These are phyloP conservation scores for Pteropus rufus DNA, from an alignment of 2,797 vertebrate species.

Conservation along the genomic window DNA sequence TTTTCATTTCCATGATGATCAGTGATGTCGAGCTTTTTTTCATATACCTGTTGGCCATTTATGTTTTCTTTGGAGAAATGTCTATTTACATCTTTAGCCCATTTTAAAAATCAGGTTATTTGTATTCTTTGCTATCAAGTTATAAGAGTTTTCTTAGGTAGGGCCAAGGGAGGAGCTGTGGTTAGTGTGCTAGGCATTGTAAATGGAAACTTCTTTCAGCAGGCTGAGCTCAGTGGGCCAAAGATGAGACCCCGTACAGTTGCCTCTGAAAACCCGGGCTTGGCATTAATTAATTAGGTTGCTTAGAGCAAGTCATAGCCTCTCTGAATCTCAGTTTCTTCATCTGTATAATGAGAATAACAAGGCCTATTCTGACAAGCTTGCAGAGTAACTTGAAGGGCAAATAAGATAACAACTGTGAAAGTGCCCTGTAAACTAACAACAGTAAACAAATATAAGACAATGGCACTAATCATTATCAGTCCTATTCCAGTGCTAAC, in stretches of 20 bases:
- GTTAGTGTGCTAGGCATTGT: neutral
- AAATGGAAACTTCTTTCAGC: neutral
- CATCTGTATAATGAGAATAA: neutral
- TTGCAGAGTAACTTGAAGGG: neutral
- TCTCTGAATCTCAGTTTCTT: neutral
- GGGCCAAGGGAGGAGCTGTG: neutral
- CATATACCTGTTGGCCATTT: neutral
- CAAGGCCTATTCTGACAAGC: neutral
- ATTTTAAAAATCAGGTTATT: neutral
- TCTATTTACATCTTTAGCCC: neutral
- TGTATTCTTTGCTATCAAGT: neutral
- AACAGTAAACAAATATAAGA: neutral
- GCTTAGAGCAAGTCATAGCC: neutral
- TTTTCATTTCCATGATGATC: neutral
- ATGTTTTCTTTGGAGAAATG: neutral
- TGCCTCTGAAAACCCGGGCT: neutral
- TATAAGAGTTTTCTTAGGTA: neutral
- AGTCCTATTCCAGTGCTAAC: neutral
- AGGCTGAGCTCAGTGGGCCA: neutral
- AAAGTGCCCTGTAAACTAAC: conserved; percentile 2
- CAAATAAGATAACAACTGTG: neutral
- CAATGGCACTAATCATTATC: neutral
- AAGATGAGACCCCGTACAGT: neutral
- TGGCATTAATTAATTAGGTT: neutral
- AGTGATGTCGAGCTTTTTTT: neutral